Evolutionary conservation across 2,113 vertebrate genomes (phyloP), one percentile per base, ranked within the genome.

Genomic region (Donacobius atricapilla): DNA sequence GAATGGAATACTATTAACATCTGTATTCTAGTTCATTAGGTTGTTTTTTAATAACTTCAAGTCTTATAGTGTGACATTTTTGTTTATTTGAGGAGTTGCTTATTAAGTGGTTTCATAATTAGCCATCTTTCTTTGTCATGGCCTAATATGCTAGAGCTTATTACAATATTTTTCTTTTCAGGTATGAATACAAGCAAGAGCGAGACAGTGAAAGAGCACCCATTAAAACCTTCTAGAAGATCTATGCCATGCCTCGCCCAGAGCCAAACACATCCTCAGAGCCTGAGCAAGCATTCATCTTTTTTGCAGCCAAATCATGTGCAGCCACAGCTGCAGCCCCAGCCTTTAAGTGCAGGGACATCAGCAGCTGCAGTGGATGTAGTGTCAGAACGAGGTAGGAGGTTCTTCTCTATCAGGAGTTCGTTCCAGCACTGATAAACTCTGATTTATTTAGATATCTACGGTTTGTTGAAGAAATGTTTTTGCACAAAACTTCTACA

Each of bases 141-240:
- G 17, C 30, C 13, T 61, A 35, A 37, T 31, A 25, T 9, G 7
- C 3, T 50, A 63, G 45, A 83, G 13, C 35, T 93, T 42, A 56
- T 13, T 14, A 13, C 20, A 61, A 56, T 61, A 6, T 19, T n/a
- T 19, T 39, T 61, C 4, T 69, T 94, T 90, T 54, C 96, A 99
- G 99, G 99, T 89, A 99, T 99, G 99, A 99, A 99, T 95, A 98
- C 98, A 73, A 99, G 99, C 97, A 99, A 99, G 98, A 99, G 99
- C 39, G 99, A 99, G 95, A 99, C 99, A 57, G 98, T 99, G 92
- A 99, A 99, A 94, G 99, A 99, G 78, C 98, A 99, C 66, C 98
- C 98, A 8, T 95, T 99, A 83, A 99, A 99, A 89, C 99, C 99
- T 2, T 99, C 99, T 28, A 98, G 99, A 91, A 98, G 99, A 98